These are phyloP conservation scores for Sternarchorhynchus goeldii DNA, from an alignment of 2,797 vertebrate species.

Conservation along the genomic window DNA sequence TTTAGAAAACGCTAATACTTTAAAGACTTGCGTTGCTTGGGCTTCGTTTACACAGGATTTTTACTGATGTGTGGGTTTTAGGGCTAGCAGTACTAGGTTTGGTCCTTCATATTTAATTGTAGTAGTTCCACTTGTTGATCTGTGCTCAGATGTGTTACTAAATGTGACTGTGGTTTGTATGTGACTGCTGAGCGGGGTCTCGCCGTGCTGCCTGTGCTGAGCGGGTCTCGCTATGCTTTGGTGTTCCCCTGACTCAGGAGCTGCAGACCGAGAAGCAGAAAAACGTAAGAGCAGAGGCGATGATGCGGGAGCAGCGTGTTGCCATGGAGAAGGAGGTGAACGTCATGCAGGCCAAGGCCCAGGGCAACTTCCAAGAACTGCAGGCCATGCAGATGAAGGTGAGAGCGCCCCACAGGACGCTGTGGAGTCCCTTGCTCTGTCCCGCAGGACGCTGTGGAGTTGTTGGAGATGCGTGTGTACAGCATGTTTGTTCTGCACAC, in stretches of 20 bases:
- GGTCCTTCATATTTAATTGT: too few relatives aligned
- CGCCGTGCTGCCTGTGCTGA: not conserved
- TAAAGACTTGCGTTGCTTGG: not conserved
- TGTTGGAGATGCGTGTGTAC: too few relatives aligned
- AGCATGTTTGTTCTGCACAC: too few relatives aligned
- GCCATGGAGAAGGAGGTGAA: conserved; percentile 89
- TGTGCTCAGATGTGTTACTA: not conserved
- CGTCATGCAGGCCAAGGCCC: conserved; percentile 90
- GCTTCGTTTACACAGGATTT: too few relatives aligned
- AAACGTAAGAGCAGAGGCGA: conserved; percentile 77
- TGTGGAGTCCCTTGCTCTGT: not conserved
- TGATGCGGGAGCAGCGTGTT: conserved; percentile 88
- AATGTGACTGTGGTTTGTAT: not conserved
- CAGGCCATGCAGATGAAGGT: conserved; percentile 95
- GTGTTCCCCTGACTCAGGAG: conserved; percentile 74
- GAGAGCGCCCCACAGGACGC: conserved; percentile 39
- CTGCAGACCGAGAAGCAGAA: conserved; percentile 94
- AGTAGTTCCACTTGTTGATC: not conserved
- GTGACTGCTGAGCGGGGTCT: not conserved
- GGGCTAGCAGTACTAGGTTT: too few relatives aligned
- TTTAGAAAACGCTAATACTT: not conserved
- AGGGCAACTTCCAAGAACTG: conserved; percentile 87
- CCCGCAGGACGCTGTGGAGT: too few relatives aligned
- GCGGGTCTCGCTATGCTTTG: not conserved
- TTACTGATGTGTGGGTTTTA: too few relatives aligned